Conservation (phyloP, 2,888 invertebrate genomes). For the Cinara cedri region DNA sequence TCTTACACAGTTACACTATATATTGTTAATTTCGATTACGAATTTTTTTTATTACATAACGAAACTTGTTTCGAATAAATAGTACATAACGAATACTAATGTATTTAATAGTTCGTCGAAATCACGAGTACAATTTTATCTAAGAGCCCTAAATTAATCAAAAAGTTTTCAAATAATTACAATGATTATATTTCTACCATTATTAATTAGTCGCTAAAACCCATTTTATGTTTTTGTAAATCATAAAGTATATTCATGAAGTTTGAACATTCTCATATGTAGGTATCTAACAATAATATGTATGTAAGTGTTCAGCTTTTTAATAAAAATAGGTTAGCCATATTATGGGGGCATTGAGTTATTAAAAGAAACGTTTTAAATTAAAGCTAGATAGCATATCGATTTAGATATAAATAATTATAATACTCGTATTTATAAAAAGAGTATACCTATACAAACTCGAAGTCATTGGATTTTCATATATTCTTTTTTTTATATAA, state of each 20-base stretch:
- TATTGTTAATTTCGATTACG: too few relatives aligned
- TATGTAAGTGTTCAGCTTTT: not conserved
- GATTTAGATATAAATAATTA: too few relatives aligned
- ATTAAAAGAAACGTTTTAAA: too few relatives aligned
- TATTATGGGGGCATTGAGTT: too few relatives aligned
- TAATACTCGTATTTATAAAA: too few relatives aligned
- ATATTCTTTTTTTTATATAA: too few relatives aligned
- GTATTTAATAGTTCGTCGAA: conserved; percentile 20
- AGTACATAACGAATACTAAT: not conserved
- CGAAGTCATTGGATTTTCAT: too few relatives aligned
- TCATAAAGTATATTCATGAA: conserved; percentile 26
- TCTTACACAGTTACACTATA: too few relatives aligned
- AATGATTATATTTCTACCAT: conserved; percentile 27
- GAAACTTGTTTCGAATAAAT: conserved; percentile 14
- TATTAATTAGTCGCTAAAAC: conserved; percentile 23
- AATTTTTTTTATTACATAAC: too few relatives aligned
- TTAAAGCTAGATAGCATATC: too few relatives aligned
- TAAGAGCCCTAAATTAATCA: conserved; percentile 10
- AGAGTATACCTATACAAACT: too few relatives aligned
- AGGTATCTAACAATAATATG: too few relatives aligned
- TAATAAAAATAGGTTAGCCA: conserved; percentile 1
- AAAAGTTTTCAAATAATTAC: conserved; percentile 33
- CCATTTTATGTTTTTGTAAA: conserved; percentile 34
- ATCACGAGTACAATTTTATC: conserved; percentile 20
- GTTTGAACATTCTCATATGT: conserved; percentile 28